phyloP scores from a whole-genome alignment of 2,888 invertebrate genomes.

The Chrysomela aeneicollis region DNA sequence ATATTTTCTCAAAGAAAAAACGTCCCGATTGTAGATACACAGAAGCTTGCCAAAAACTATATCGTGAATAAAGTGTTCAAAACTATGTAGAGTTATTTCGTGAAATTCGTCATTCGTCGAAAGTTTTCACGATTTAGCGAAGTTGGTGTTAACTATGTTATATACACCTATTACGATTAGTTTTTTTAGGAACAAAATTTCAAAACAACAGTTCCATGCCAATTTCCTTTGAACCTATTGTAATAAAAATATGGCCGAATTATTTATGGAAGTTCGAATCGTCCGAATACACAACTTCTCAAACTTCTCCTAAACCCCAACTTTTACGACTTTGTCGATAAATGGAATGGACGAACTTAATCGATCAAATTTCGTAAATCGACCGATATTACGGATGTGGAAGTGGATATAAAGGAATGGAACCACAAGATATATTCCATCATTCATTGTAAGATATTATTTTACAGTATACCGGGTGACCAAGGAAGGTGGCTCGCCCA shows the following conservation, averaged over 20 bases:
- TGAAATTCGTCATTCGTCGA: no score
- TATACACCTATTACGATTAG: no score
- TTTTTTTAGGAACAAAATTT: no score
- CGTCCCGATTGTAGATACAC: no score
- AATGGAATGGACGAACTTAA: conserved; percentile 21
- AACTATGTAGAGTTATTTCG: no score
- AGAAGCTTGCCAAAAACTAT: no score
- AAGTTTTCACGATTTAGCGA: conserved; percentile 4
- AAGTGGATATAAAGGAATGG: conserved; percentile 14
- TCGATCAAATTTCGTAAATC: conserved; percentile 21
- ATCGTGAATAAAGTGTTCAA: no score
- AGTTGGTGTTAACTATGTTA: no score
- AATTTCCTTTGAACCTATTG: not conserved
- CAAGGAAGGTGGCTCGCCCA: no score
- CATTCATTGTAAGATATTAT: no score
- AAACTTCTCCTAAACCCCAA: not conserved
- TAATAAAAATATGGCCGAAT: not conserved
- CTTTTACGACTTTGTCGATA: conserved; percentile 15
- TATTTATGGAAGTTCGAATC: not conserved
- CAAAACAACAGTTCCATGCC: not conserved
- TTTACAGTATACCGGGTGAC: no score
- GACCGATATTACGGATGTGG: not conserved
- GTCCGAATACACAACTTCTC: not conserved
- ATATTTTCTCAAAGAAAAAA: no score
- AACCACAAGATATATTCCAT: not conserved